Conservation (phyloP, 2,797 vertebrate genomes). For the Galagoides demidoff region DNA sequence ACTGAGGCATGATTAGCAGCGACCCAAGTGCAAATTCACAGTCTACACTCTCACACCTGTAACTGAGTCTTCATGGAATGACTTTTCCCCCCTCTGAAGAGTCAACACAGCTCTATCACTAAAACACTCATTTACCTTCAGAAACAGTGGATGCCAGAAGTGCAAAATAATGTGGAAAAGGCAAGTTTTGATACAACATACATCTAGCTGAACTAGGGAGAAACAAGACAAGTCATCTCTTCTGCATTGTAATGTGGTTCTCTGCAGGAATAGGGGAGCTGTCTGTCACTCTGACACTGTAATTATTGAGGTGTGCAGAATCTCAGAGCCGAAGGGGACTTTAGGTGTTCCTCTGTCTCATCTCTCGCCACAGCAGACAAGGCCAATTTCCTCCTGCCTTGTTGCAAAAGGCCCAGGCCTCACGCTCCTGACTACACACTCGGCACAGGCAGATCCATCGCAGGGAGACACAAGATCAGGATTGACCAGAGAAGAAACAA, state of each 20-base stretch:
- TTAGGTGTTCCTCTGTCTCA: neutral
- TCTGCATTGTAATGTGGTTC: neutral
- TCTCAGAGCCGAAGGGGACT: neutral
- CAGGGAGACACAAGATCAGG: neutral
- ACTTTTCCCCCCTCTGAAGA: neutral
- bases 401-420: neutral
- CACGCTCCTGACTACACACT: neutral
- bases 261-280: neutral
- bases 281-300: neutral
- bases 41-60: neutral
- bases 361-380: fast-evolving
- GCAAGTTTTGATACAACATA: neutral
- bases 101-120: neutral
- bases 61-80: neutral
- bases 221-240: neutral
- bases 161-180: neutral
- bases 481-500: neutral
- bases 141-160: neutral
- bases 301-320: neutral
- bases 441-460: fast-evolving
- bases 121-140: neutral
- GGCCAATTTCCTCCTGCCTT: neutral
- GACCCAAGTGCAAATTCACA: neutral
- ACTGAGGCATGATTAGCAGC: neutral
- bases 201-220: neutral